Percentiles rank a stretch among this genome's conserved stretches.
phyloP scores from a whole-genome alignment of 2,888 invertebrate species.

The Adelognathus sp. region DNA sequence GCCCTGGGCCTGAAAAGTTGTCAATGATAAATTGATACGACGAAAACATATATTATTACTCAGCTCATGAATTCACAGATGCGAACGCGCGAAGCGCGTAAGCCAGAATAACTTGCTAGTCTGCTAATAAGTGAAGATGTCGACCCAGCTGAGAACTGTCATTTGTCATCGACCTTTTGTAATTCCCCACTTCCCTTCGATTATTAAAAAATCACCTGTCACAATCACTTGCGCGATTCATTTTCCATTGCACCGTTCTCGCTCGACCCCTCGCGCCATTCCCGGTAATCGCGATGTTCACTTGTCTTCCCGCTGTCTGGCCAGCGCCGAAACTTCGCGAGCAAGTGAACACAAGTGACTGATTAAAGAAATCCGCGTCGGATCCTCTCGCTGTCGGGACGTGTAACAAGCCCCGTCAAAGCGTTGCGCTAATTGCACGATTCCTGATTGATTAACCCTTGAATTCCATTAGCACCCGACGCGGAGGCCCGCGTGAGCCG shows the following conservation, averaged over 20 bases:
- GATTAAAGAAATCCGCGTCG: conserved; percentile 77
- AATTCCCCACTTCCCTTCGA: conserved; percentile 54
- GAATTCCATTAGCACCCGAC: conserved; percentile 61
- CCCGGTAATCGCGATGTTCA: conserved; percentile 54
- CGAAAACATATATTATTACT: no score
- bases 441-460: conserved; percentile 75
- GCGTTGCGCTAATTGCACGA: conserved; percentile 73
- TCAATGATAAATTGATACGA: no score
- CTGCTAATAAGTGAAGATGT: not conserved
- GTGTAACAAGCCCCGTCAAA: conserved; percentile 73
- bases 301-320: conserved; percentile 49
- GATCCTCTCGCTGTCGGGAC: conserved; percentile 65
- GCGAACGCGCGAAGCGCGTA: no score
- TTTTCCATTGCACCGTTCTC: conserved; percentile 69
- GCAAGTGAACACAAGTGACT: conserved; percentile 69
- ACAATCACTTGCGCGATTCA: conserved; percentile 74
- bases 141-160: not conserved
- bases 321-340: not conserved
- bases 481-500: conserved; percentile 28
- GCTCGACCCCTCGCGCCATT: not conserved
- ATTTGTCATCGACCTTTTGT: conserved; percentile 17
- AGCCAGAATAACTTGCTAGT: not conserved
- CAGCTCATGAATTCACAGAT: no score
- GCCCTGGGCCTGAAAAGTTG: no score
- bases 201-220: conserved; percentile 75